phyloP scores from a whole-genome alignment of 1,140 invertebrate genomes.

The Ceratitis capitata region DNA sequence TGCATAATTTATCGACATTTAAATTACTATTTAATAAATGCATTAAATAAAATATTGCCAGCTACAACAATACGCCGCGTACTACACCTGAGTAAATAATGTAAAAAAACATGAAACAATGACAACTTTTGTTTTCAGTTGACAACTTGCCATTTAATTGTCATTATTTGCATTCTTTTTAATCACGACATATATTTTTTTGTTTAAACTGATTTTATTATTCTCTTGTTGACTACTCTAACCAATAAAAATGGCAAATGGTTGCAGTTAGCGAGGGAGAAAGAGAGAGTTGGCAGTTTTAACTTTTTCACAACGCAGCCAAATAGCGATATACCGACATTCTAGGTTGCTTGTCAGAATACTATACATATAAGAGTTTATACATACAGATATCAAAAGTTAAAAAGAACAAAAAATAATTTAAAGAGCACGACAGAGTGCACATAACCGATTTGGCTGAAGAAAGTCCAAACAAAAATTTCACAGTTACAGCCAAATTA shows the following conservation, averaged over 20 bases:
- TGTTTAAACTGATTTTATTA: neutral
- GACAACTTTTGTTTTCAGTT: neutral
- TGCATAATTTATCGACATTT: neutral
- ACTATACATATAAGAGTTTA: neutral
- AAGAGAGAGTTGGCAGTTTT: no score
- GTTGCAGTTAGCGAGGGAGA: neutral
- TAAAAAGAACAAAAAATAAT: neutral
- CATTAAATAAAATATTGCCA: neutral
- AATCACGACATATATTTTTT: neutral
- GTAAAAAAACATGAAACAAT: neutral
- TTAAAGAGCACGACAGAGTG: neutral
- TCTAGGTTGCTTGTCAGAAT: neutral
- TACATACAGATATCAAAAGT: neutral
- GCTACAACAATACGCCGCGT: neutral
- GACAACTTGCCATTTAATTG: neutral
- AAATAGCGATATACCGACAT: no score
- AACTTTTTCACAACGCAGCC: no score
- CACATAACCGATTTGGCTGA: no score
- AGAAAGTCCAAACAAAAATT: slow-evolving; percentile 35
- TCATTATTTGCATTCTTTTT: slow-evolving; percentile 1
- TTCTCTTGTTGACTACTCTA: neutral
- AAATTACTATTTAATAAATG: neutral
- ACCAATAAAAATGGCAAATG: neutral
- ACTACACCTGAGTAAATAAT: neutral
- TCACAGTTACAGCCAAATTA: slow-evolving; percentile 13